Evolutionary conservation across 2,113 vertebrate species (phyloP), one percentile per base, ranked within the genome.

Genomic region (Silurus meridionalis): DNA sequence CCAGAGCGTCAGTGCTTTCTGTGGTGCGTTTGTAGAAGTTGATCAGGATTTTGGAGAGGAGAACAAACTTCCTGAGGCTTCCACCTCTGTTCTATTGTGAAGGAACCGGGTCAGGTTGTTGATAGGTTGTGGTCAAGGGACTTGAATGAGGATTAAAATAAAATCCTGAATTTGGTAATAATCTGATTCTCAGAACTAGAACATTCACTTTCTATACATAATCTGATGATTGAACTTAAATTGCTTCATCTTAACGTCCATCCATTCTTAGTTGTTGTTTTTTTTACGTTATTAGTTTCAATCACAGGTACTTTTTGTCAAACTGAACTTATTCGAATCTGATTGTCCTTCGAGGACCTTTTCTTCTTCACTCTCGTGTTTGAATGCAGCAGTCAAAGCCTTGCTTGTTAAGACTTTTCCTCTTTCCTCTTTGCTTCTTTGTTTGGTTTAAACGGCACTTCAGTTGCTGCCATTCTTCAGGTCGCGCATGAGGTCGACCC

Each of bases 401-500:
- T 64, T 25, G 71, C 55, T 79, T 64, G 81, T 50, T 72, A 57
- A 71, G 61, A 23, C 63, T n/a, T 28, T 55, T 48, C 57, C 63
- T 85, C 64, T 55, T 77, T 50, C 67, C 25, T 55, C 19, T 69
- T 57, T 13, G 6, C n/a, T 66, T 2, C 75, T 85, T 75, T 85
- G 46, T 82, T 53, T 48, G 58, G 80, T 48, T 25, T 55, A 50
- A 84, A 88, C 15, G 14, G 69, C 25, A 13, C 21, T 74, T 67
- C 23, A 77, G 57, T 28, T 11, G 13, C 9, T 3, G 46, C 60
- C 50, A 58, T 82, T 85, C 37, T 74, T 10, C 46, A 13, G 15
- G 50, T 64, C 15, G 53, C 14, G 67, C 77, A 78, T 83, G 83
- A 82, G 75, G 71, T 81, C 60, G 17, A 23, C 72, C 83, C 80